These are phyloP conservation scores for Psilopsiagon aymara DNA, from an alignment of 2,113 vertebrate genomes.

Conservation along the genomic window DNA sequence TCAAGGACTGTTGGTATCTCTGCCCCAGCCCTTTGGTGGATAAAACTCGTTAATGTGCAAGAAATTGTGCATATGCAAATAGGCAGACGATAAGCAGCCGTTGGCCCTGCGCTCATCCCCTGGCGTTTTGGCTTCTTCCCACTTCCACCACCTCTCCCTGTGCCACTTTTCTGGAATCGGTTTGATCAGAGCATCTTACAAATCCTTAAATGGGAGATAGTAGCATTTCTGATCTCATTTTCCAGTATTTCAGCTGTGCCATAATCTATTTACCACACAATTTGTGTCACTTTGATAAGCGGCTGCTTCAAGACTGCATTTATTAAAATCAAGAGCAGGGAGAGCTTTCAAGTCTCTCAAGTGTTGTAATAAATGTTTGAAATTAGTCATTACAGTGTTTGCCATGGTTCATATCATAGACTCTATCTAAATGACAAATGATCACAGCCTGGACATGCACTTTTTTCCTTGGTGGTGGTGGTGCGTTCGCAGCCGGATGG, in stretches of 20 bases:
- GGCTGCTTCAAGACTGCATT: slow-evolving; percentile 80
- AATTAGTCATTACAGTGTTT: slow-evolving; percentile 82
- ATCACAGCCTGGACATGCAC: slow-evolving; percentile 22
- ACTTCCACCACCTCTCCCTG: neutral
- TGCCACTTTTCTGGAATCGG: neutral
- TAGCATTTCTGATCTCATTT: slow-evolving; percentile 82
- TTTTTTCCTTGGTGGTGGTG: neutral
- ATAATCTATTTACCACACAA: slow-evolving; percentile 84
- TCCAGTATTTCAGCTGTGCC: slow-evolving; percentile 81
- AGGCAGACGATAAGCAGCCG: neutral
- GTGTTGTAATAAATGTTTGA: slow-evolving; percentile 83
- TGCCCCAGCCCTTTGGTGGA: slow-evolving; percentile 8
- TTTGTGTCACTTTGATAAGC: slow-evolving; percentile 86
- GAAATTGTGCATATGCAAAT: slow-evolving; percentile 26
- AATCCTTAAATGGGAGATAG: slow-evolving; percentile 68
- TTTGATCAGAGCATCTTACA: slow-evolving; percentile 19
- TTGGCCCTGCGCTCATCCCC: neutral
- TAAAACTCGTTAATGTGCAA: slow-evolving; percentile 14
- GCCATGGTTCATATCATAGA: slow-evolving; percentile 69
- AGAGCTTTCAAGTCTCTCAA: slow-evolving; percentile 80
- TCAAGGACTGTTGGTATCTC: slow-evolving; percentile 37
- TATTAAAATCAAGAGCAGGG: slow-evolving; percentile 82
- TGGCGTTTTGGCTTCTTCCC: slow-evolving; percentile 46
- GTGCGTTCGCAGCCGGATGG: neutral
- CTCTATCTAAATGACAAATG: slow-evolving; percentile 73